phyloP scores from a whole-genome alignment of 2,888 invertebrate genomes.

The Cryptosula pallasiana region DNA sequence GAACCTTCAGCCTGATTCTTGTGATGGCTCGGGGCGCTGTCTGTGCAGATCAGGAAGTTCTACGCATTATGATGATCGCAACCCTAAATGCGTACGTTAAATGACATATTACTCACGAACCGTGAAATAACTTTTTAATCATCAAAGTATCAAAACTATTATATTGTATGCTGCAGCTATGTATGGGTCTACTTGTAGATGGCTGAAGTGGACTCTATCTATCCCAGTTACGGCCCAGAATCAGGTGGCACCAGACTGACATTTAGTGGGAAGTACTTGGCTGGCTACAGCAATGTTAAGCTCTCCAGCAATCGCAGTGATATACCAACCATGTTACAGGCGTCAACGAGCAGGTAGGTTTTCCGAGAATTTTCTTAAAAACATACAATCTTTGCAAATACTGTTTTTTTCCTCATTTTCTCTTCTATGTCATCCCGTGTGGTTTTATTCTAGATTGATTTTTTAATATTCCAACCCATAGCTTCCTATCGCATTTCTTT shows the following conservation, averaged over 20 bases:
- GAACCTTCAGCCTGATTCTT: not conserved
- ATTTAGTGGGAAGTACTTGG: not conserved
- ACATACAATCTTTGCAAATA: too few species aligned
- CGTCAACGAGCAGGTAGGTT: not conserved
- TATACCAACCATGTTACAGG: not conserved
- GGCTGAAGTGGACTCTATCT: not conserved
- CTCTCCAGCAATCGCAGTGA: not conserved
- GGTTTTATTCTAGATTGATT: too few species aligned
- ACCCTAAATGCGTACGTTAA: constrained; percentile 6
- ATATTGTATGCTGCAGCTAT: too few species aligned
- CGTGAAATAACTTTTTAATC: too few species aligned
- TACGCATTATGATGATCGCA: not conserved
- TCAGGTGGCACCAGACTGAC: constrained; percentile 3
- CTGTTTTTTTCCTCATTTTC: too few species aligned
- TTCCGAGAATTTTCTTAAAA: not conserved
- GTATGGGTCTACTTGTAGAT: too few species aligned
- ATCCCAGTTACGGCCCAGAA: not conserved
- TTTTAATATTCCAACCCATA: too few species aligned
- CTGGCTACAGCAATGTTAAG: not conserved
- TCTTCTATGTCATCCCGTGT: too few species aligned
- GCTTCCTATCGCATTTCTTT: too few species aligned
- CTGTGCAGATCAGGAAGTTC: constrained; percentile 3
- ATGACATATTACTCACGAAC: too few species aligned
- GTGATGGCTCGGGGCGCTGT: not conserved
- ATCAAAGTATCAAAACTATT: too few species aligned